A percentile compares a stretch with the other conserved stretches of the same genome.
These are phyloP conservation scores for Pluvianellus socialis DNA, from an alignment of 2,113 vertebrate species.

Conservation along the genomic window DNA sequence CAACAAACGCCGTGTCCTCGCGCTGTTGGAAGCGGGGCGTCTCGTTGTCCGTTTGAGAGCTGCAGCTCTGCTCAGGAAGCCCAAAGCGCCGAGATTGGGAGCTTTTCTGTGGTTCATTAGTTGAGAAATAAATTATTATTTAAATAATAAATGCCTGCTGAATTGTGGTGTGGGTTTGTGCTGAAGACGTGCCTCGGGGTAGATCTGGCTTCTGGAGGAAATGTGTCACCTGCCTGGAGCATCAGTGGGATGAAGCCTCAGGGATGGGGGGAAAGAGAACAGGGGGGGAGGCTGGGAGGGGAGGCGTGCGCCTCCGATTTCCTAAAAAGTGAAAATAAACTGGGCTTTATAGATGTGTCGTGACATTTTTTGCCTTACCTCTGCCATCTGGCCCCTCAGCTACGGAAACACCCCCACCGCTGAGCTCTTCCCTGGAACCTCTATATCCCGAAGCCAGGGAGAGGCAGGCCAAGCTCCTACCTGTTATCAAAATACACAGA, in stretches of 20 bases:
- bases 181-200: background rate
- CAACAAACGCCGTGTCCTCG: rapidly evolving
- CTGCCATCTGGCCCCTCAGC: background rate
- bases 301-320: background rate
- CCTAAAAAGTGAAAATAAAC: background rate
- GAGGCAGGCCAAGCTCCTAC: background rate
- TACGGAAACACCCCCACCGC: background rate
- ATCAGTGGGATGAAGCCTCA: background rate
- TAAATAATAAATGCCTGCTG: slow-evolving; percentile 42
- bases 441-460: rapidly evolving
- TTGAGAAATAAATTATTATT: background rate
- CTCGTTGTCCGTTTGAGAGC: background rate
- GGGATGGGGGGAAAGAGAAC: background rate
- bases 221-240: background rate
- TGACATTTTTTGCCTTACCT: background rate
- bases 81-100: background rate
- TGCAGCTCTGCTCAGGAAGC: background rate
- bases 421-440: background rate
- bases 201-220: background rate
- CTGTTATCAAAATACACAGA: background rate
- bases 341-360: rapidly evolving
- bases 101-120: background rate
- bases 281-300: background rate
- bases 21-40: background rate
- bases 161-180: background rate